A percentile compares a stretch with the other conserved stretches of the same genome.
phyloP scores from a whole-genome alignment of 2,888 invertebrate species.

The Idaea dimidiata region DNA sequence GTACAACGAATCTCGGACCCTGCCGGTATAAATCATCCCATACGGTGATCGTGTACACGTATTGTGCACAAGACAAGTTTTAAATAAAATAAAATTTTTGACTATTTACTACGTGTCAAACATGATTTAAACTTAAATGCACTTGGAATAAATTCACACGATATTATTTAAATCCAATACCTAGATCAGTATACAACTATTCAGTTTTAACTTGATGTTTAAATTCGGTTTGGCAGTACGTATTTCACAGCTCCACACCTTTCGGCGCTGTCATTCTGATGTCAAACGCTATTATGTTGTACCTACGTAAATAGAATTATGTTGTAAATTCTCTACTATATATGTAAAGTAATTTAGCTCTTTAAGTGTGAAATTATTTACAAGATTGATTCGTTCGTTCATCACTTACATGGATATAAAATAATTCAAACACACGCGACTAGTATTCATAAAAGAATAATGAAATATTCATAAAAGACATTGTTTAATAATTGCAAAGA shows the following conservation, averaged over 20 bases:
- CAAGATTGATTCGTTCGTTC: too few species aligned
- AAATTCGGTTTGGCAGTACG: background rate
- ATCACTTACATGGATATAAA: too few species aligned
- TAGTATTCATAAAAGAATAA: too few species aligned
- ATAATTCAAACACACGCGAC: too few species aligned
- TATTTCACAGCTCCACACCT: background rate
- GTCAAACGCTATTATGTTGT: background rate
- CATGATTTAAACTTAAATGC: too few species aligned
- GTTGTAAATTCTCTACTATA: background rate
- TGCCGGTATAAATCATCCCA: too few species aligned
- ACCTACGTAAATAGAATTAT: background rate
- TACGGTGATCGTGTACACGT: too few species aligned
- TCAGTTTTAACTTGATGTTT: background rate
- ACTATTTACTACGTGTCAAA: background rate
- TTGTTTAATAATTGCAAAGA: too few species aligned
- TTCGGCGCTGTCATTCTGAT: background rate
- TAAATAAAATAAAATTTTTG: too few species aligned
- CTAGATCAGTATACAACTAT: background rate
- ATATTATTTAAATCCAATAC: background rate
- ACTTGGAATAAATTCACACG: background rate
- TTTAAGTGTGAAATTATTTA: background rate
- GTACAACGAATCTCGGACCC: too few species aligned
- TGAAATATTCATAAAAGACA: too few species aligned
- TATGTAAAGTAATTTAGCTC: background rate
- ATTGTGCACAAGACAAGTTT: too few species aligned